phyloP scores from a whole-genome alignment of 64 coral and sea anemone genomes.

The Anthopleura sola region DNA sequence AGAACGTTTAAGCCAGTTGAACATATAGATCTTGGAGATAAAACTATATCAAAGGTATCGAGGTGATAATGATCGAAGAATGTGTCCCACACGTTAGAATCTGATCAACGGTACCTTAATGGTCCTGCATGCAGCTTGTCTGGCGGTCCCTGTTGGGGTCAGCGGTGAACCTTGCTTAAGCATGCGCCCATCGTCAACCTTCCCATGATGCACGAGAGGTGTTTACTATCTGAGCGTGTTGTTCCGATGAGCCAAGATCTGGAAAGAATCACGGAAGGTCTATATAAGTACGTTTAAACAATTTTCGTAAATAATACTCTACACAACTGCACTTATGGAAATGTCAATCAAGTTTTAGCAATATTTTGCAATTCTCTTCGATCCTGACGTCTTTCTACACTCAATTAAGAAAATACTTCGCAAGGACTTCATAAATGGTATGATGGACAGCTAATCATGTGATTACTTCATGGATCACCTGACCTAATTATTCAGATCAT shows the following conservation, averaged over 20 bases:
- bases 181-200: background rate
- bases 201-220: background rate
- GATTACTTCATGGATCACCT: background rate
- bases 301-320: background rate
- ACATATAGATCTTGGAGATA: slow-evolving; percentile 25
- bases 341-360: background rate
- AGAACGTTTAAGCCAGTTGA: slow-evolving; percentile 17
- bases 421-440: background rate
- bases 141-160: background rate
- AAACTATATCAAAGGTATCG: background rate
- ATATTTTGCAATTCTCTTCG: background rate
- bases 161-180: background rate
- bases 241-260: background rate
- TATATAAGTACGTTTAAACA: background rate
- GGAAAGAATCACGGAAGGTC: background rate
- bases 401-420: background rate
- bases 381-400: background rate
- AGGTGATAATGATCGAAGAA: background rate
- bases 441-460: background rate
- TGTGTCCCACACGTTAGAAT: background rate
- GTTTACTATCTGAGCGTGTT: background rate
- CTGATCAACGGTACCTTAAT: background rate
- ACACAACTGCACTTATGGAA: background rate
- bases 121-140: background rate
- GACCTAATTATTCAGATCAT: too few species aligned